Base-by-base conservation (phyloP, 2,797 vertebrate species). In the Lagodon rhomboides region DNA sequence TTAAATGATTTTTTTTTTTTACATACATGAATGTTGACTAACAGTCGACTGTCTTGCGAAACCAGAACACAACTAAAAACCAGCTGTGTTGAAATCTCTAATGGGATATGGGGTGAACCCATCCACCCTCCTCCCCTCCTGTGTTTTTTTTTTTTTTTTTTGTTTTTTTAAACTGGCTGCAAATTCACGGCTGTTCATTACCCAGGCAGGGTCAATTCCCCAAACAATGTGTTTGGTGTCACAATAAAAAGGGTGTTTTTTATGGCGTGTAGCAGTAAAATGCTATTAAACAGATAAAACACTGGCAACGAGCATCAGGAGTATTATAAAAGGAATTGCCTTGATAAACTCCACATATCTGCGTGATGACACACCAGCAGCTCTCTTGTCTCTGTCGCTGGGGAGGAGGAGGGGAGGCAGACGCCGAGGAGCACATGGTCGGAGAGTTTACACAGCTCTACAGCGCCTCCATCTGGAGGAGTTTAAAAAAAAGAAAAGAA, bases 111-210 rank as follows among this genome's bases (percentile, higher is more conserved):
- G 65, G 85, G 11, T 22, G 49, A 12, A 13, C 65, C 62, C 54
- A 58, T 23, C 30, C 50, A 11, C 58, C 74, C 77, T 58, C 69
- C 46, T 58, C 20, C 41, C 44, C 43, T 59, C 54, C 43, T 55
- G 11, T 17, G 44, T 68, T 18, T 67, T 73, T 55, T 49, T 68
- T 18, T 64, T 71, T 55, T 63, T 49, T 59, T 66, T 68, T 63
- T 64, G 81, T 61, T 62, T 77, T 85, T 58, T 75, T 62, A 79
- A 89, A 86, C 84, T 74, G 82, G 89, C 88, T 90, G 83, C 92
- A 95, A 94, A 95, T 95, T 92, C 91, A 91, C 87, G 85, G 92
- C 91, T 93, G 93, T 94, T 95, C 93, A 95, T 95, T 94, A 94
- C 92, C 87, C 83, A 92, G 91, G 82, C 88, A 89, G 90, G 91